Conservation (phyloP, 2,888 invertebrate genomes). For the Pristionchus entomophagus region DNA sequence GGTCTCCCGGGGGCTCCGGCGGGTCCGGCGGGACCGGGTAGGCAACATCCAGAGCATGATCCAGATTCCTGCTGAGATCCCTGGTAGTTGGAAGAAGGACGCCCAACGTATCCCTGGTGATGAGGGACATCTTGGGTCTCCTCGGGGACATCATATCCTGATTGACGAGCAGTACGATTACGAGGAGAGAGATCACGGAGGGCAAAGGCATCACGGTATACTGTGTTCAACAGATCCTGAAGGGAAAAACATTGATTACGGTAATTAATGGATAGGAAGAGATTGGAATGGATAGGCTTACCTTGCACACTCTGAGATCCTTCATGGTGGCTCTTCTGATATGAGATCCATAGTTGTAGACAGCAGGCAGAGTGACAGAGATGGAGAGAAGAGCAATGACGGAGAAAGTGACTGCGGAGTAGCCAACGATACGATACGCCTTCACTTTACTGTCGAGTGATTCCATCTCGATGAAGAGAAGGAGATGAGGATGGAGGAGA, state of each 20-base stretch:
- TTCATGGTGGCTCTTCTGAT: neutral
- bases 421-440: constrained; percentile 48
- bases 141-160: constrained; percentile 18
- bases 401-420: constrained; percentile 45
- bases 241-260: neutral
- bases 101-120: neutral
- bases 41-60: neutral
- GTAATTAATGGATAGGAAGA: neutral
- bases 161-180: constrained; percentile 44
- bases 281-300: no score
- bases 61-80: neutral
- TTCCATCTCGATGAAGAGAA: constrained; percentile 5
- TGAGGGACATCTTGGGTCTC: neutral
- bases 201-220: constrained; percentile 17
- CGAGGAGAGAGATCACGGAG: neutral
- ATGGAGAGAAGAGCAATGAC: constrained; percentile 46
- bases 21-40: constrained; percentile 35
- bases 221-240: constrained; percentile 8
- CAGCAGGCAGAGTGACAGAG: constrained; percentile 41
- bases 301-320: constrained; percentile 34
- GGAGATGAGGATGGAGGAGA: neutral
- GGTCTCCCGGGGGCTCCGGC: constrained; percentile 23
- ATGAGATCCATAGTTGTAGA: constrained; percentile 44
- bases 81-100: constrained; percentile 6
- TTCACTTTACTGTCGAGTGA: constrained; percentile 33